Evolutionary conservation across 2,797 vertebrate species (phyloP).

Genomic region (Lacerta bilineata): DNA sequence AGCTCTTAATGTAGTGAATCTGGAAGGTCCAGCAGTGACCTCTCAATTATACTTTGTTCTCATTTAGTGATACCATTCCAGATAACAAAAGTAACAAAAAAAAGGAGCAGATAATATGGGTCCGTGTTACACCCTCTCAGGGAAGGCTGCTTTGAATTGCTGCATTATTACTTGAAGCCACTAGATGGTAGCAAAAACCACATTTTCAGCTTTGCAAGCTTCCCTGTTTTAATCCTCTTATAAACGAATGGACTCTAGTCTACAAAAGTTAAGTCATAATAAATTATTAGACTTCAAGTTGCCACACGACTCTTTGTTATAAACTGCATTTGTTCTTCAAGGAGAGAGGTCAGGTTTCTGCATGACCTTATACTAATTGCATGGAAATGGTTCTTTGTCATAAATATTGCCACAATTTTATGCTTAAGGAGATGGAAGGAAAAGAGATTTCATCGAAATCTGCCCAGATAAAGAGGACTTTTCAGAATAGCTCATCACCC

Average conservation of each 20-base stretch:
- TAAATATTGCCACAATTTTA: neutral
- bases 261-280: neutral
- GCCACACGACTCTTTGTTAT: neutral
- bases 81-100: too few relatives aligned
- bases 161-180: constrained; percentile 51
- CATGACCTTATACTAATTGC: neutral
- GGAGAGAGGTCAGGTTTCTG: neutral
- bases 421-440: neutral
- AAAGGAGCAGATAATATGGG: neutral
- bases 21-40: neutral
- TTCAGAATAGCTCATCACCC: neutral
- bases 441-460: neutral
- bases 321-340: neutral
- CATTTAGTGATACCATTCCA: neutral
- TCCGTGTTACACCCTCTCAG: neutral
- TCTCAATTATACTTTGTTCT: neutral
- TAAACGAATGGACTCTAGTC: neutral
- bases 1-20: neutral
- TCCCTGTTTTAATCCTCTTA: neutral
- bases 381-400: neutral
- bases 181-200: constrained; percentile 70
- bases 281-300: neutral
- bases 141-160: constrained; percentile 1
- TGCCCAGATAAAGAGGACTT: neutral
- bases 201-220: constrained; percentile 16